Evolutionary conservation across 2,797 vertebrate species (phyloP), one percentile per base, ranked within the genome.

Genomic region (Babyrousa celebensis): DNA sequence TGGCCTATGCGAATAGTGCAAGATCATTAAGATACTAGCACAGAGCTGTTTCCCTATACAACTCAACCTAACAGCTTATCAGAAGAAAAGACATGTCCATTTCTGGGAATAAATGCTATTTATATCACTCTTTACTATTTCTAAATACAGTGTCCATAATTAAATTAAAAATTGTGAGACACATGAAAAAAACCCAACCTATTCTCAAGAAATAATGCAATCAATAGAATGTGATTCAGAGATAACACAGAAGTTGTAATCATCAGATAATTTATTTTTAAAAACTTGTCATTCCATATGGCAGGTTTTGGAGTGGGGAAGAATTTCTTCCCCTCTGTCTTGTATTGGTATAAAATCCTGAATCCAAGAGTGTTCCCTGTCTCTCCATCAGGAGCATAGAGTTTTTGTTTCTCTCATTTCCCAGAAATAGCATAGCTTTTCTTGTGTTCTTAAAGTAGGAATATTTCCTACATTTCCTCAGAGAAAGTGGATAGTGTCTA

Each of bases 201-300:
- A 75, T n/a, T n/a, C 29, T 82, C 15, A 29, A 91, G 48, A 72
- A 20, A 88, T 65, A 77, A 89, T n/a, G n/a, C 40, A 84, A 84
- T 84, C 36, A 70, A 23, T 8, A 86, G 21, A 74, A 63, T 62
- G 23, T 68, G 60, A 68, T 68, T 95, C 75, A 91, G 16, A 63
- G 58, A 82, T 65, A n/a, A 72, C 58, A 91, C 23, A 56, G 27
- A 70, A 72, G 52, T 91, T 85, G 56, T 3, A 74, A 80, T 17
- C 43, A 58, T 56, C 21, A 67, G 27, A 21, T 17, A 65, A 72
- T 14, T 86, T 86, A 43, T 43, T 48, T 48, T 7, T 7, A 48
- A 48, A 48, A 48, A 48, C 6, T 48, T 48, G 9, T 48, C 43
- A 48, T 48, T 48, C 43, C 43, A 48, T 75, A 8, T 89, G 58